Evolutionary conservation across 2,797 vertebrate genomes (phyloP).

Genomic region (Squalus acanthias): DNA sequence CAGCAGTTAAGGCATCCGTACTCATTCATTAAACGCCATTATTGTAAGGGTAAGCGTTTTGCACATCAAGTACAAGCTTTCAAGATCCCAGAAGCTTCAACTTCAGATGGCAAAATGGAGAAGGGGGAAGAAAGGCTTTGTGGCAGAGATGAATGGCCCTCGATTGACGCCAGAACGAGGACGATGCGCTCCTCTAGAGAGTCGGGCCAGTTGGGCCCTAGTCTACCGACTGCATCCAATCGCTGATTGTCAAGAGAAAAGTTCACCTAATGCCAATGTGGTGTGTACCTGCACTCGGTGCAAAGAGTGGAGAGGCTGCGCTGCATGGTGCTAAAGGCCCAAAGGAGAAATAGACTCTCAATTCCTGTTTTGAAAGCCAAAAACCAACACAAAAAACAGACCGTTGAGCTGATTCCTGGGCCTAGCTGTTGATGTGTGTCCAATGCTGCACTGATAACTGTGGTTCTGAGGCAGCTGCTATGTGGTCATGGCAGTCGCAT

Average conservation of each 20-base stretch:
- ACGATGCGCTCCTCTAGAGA: neutral
- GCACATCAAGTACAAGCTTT: neutral
- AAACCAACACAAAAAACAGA: neutral
- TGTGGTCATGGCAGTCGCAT: neutral
- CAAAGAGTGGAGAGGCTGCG: neutral
- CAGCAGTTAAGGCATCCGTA: neutral
- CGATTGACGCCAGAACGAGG: neutral
- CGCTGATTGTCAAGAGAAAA: neutral
- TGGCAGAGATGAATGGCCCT: neutral
- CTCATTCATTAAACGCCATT: neutral
- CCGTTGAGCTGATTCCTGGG: neutral
- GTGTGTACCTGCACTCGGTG: too few species aligned
- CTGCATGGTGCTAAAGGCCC: neutral
- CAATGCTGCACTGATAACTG: neutral
- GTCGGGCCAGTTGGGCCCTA: neutral
- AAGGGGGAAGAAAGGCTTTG: neutral
- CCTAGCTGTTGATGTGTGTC: neutral
- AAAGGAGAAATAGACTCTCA: neutral
- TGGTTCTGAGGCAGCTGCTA: neutral
- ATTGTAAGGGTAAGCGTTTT: neutral
- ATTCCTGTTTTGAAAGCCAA: neutral
- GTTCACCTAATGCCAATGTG: neutral
- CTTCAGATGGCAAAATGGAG: neutral
- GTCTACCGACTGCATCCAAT: neutral
- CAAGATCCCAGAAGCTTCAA: neutral